Evolutionary conservation across 2,113 vertebrate genomes (phyloP), one percentile per base, ranked within the genome.

Genomic region (Atherinomorus stipes): DNA sequence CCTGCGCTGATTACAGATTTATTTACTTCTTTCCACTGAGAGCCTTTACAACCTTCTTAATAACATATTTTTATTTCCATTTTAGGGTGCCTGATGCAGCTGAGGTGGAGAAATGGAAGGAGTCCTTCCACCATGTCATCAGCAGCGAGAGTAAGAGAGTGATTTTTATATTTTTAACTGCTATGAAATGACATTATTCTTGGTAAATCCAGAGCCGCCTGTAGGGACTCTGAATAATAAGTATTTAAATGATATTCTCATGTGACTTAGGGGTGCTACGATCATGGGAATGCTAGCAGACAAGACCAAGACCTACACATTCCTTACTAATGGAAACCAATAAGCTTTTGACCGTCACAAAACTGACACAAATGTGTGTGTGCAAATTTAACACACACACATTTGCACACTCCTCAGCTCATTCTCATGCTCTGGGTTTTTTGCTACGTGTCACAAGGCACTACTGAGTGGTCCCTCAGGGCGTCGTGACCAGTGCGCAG

Each of bases 41-140:
- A 34, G 31, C 31, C 31, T 34, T 8, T 1, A 7, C 31, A 34
- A 9, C 8, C 31, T 8, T 9, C 9, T 34, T 6, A 4, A 8
- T 7, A 31, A 34, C 5, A 34, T 34, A 8, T 0, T 42, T 3
- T 12, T 11, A 0, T 52, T 15, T 70, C 21, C 73, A 15, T 75
- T 85, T 58, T 23, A 98, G 97, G 80, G 74, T 91, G 45, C 91
- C 93, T 38, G 89, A 88, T 64, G 90, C 91, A 58, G 90, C 94
- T 13, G 96, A 98, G 87, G 91, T 95, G 58, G 93, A 93, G 67
- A 96, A 95, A 86, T 99, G 97, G 97, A 95, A 94, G 78, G 94
- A 95, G 71, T 97, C 96, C 2, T 92, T 99, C 92, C 94, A 92
- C 88, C 93, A 94, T 45, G 73, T 99, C 74, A 92, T 98, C 60